Percentiles rank a stretch among this genome's conserved stretches.
phyloP scores from a whole-genome alignment of 2,888 invertebrate genomes.

The Diplazon laetatorius region DNA sequence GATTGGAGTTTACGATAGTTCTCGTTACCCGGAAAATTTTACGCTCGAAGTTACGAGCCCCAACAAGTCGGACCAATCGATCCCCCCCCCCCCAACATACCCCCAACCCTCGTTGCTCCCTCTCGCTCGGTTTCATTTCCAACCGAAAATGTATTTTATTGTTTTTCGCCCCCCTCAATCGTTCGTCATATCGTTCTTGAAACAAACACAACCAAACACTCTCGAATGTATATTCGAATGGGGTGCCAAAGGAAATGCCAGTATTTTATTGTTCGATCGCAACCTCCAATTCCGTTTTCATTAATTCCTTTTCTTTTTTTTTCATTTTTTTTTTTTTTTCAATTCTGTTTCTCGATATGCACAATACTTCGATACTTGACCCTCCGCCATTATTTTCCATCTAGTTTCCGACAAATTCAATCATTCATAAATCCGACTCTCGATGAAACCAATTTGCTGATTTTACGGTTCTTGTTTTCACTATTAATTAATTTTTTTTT shows the following conservation, averaged over 20 bases:
- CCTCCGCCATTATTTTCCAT: constrained; percentile 36
- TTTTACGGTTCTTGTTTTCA: no score
- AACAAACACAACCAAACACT: no score
- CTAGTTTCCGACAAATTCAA: constrained; percentile 53
- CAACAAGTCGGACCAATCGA: constrained; percentile 48
- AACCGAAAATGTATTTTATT: constrained; percentile 57
- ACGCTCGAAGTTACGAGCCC: constrained; percentile 34
- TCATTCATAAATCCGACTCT: constrained; percentile 38
- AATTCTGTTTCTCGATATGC: constrained; percentile 8
- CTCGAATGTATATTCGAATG: no score
- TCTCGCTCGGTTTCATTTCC: constrained; percentile 26
- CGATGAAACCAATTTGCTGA: constrained; percentile 55
- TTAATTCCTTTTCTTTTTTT: neutral
- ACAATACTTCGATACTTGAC: no score
- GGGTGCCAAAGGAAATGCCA: no score
- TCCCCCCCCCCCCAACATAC: constrained; percentile 41
- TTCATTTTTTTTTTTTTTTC: neutral
- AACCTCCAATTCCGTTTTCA: no score
- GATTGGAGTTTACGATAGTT: constrained; percentile 20
- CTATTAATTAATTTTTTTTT: no score
- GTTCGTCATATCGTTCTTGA: no score
- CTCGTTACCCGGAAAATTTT: constrained; percentile 28
- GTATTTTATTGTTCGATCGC: no score
- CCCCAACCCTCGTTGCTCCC: no score
- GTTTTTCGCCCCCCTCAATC: constrained; percentile 55